Conservation (phyloP, 2,113 vertebrate genomes). For the Gracilinanus agilis region DNA sequence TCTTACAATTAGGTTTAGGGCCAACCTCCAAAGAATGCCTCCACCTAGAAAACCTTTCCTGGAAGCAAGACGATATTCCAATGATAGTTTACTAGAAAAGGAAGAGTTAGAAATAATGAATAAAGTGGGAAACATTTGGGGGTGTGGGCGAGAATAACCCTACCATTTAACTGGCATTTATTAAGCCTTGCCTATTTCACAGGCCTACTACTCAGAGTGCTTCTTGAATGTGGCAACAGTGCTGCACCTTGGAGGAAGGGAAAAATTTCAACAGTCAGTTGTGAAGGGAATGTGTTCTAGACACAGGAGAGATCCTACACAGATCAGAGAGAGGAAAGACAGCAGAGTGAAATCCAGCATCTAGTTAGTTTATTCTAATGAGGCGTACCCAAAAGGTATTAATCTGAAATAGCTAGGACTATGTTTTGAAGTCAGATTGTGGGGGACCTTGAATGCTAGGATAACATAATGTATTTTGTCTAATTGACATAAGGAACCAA, state of each 20-base stretch:
- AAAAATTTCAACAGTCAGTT: background rate
- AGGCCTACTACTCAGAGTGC: background rate
- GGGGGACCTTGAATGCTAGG: background rate
- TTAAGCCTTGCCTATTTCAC: too few species aligned
- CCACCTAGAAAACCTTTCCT: background rate
- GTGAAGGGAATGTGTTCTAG: background rate
- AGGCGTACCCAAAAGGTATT: background rate
- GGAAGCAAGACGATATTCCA: background rate
- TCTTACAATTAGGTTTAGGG: background rate
- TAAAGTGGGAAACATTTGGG: background rate
- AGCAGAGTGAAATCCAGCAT: background rate
- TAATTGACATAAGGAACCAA: background rate
- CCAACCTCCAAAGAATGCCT: background rate
- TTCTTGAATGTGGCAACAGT: background rate
- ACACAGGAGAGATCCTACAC: background rate
- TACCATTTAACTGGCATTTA: background rate
- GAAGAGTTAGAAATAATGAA: background rate
- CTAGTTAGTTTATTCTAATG: background rate
- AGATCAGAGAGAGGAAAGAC: background rate
- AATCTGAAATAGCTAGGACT: background rate
- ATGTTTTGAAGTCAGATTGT: background rate
- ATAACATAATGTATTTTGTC: background rate
- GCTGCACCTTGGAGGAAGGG: background rate
- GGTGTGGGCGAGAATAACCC: background rate
- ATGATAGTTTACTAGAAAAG: background rate